Evolutionary conservation across 1,140 invertebrate species (phyloP), one percentile per base, ranked within the genome.

Genomic region (Nilaparvata lugens): DNA sequence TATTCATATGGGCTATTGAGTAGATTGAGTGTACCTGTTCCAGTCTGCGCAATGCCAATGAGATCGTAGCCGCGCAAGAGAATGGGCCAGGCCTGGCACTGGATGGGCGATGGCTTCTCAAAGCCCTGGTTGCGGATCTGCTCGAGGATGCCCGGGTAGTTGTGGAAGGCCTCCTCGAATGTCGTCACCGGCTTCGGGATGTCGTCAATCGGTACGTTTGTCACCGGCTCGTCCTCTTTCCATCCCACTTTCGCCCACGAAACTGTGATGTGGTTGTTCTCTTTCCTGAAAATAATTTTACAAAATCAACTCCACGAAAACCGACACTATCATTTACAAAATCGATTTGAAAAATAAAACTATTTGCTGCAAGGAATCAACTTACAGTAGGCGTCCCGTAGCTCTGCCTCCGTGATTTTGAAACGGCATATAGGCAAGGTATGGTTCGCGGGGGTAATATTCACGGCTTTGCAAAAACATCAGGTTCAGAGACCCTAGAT

Each of bases 21-120:
- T n/a, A n/a, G n/a, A n/a, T n/a, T n/a, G n/a, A n/a, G n/a, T n/a
- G 7, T 88, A 65, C 92, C 93, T 28, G 93, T 95, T 60, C 90
- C 90, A 24, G 91, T 93, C 75, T 95, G 93, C 0, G 94, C 93
- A 62, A 97, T 95, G 14, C 93, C 93, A 74, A 95, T 95, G 66
- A 95, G 74, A 75, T 95, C 93, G 68, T 86, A 79, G 0, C 93
- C 93, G 67, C 83, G 83, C 5, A 96, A 70, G 0, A 95, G 74
- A 63, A 95, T 78, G 14, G 93, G 93, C 93, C 93, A 96, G 0
- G 88, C 85, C 75, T 95, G 93, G 63, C 81, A 79, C 68, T 91
- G 95, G 71, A 98, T 97, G 2, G 95, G 94, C 13, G 92, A 92
- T 1, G 95, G 95, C 61, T 78, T 76, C 56, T 76, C 72, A 74